These are phyloP conservation scores for Eupithecia subumbrata DNA, from an alignment of 2,888 invertebrate genomes.

Conservation along the genomic window DNA sequence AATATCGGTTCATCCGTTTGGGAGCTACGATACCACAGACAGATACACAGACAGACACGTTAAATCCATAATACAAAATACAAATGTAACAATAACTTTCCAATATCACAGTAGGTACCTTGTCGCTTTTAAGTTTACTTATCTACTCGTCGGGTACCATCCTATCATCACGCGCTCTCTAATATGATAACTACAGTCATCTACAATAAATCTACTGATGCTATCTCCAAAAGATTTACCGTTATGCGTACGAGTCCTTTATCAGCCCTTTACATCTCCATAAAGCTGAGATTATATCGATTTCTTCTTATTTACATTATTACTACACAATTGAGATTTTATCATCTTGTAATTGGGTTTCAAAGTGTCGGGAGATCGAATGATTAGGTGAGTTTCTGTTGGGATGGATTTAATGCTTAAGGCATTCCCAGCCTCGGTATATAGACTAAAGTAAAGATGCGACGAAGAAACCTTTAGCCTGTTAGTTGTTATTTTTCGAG, in stretches of 20 bases:
- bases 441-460: too few relatives aligned
- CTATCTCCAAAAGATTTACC: constrained; percentile 47
- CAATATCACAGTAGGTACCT: not conserved
- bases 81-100: too few relatives aligned
- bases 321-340: constrained; percentile 51
- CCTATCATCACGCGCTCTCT: not conserved
- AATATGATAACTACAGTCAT: not conserved
- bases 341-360: constrained; percentile 58
- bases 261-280: constrained; percentile 53
- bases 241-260: constrained; percentile 64
- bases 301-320: constrained; percentile 62
- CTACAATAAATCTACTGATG: not conserved
- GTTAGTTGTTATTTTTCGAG: too few relatives aligned
- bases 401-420: not conserved
- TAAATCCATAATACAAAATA: too few relatives aligned
- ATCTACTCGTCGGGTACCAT: not conserved
- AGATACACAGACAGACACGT: too few relatives aligned
- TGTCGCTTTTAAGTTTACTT: not conserved
- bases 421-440: too few relatives aligned
- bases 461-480: too few relatives aligned
- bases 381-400: not conserved
- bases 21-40: too few relatives aligned
- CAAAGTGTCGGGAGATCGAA: constrained; percentile 34
- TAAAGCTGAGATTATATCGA: constrained; percentile 53
- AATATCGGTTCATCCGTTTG: too few relatives aligned